Evolutionary conservation across 2,113 vertebrate species (phyloP), one percentile per base, ranked within the genome.

Genomic region (Cochlearius cochlearius): DNA sequence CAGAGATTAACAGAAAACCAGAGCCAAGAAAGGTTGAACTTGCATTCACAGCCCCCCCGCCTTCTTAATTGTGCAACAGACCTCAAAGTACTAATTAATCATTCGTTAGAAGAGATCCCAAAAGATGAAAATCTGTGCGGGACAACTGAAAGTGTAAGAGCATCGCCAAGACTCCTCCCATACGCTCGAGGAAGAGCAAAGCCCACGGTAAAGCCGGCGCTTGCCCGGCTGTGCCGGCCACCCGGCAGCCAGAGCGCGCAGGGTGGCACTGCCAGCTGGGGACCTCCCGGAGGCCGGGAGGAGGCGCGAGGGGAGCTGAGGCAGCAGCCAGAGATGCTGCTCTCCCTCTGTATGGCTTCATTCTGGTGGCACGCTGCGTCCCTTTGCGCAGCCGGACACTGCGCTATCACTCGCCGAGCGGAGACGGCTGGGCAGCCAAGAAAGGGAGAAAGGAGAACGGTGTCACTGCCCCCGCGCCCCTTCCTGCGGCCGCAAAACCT

Each of bases 1-100:
- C 95, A 94, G 90, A 97, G 95, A 96, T 97, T 96, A 97, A 97
- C 96, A 97, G 92, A 97, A 97, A 98, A 95, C 96, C 97, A 97
- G 96, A 69, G 85, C 94, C 96, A 98, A 97, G 96, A 93, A 96
- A 97, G 97, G 91, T 20, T 95, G 95, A 86, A 95, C 95, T 95
- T 84, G 91, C 85, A 90, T 92, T 93, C 94, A 71, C 60, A 18
- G 56, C 80, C 86, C 62, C 67, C 36, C 21, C 26, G 55, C 71
- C 71, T 76, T 84, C 88, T 95, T 94, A 97, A 97, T 75, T 96
- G 96, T 93, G 91, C 92, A 36, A 64, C 32, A 95, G 92, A 97
- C 79, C 77, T 92, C 87, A 90, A 94, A 95, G 83, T 45, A 72
- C 90, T 93, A 94, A 98, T 97, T 97, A 96, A 97, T 97, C 94